A percentile compares a stretch with the other conserved stretches of the same genome.
Evolutionary conservation across 2,113 vertebrate species (phyloP).

Genomic region (Thunnus maccoyii): DNA sequence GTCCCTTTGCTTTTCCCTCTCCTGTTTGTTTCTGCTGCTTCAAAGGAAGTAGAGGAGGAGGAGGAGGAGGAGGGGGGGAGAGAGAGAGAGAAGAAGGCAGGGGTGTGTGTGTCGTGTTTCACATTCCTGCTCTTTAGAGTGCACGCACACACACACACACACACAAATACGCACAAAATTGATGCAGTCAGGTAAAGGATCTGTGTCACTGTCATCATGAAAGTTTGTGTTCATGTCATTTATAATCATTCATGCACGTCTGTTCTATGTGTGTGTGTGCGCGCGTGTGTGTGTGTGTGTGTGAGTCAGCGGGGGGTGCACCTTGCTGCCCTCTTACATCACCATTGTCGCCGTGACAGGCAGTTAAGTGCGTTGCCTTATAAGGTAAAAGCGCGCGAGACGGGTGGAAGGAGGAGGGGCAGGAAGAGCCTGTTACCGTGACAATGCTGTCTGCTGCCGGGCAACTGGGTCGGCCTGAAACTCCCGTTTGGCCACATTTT

Average conservation of each 20-base stretch:
- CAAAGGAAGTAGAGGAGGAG: conserved; percentile 15
- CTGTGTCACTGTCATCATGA: neutral
- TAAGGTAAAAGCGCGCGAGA: conserved; percentile 78
- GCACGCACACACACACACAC: conserved; percentile 3
- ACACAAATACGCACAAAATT: conserved; percentile 1
- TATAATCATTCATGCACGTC: neutral
- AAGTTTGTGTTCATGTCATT: conserved; percentile 6
- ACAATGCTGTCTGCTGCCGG: conserved; percentile 77
- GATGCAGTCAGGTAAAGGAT: conserved; percentile 11
- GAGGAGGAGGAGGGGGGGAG: no score
- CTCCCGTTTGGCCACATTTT: conserved; percentile 77
- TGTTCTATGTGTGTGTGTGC: no score
- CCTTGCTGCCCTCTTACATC: conserved; percentile 77
- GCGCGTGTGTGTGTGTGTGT: conserved; percentile 5
- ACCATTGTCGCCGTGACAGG: conserved; percentile 72
- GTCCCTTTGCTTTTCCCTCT: neutral
- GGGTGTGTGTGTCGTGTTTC: conserved; percentile 43
- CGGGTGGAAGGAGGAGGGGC: conserved; percentile 63
- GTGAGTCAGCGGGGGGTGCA: conserved; percentile 48
- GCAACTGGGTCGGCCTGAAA: conserved; percentile 77
- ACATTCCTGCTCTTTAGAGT: conserved; percentile 39
- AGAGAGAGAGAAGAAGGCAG: neutral
- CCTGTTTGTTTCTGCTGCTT: conserved; percentile 39
- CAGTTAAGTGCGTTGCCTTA: conserved; percentile 79
- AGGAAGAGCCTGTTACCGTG: conserved; percentile 80